Evolutionary conservation across 2,888 invertebrate genomes (phyloP), one percentile per base, ranked within the genome.

Genomic region (Ennomos quercinarius): DNA sequence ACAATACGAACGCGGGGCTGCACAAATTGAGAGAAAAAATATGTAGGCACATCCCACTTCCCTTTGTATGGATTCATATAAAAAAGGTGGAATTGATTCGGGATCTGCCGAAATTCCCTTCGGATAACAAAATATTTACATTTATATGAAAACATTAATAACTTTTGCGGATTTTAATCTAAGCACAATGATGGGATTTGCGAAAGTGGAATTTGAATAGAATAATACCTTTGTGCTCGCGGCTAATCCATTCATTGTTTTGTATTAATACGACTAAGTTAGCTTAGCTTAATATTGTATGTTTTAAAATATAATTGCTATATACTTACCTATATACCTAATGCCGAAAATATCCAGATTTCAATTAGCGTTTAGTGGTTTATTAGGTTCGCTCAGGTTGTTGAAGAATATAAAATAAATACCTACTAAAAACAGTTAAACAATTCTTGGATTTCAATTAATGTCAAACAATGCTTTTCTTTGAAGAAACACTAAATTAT

Each of bases 91-190:
- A 73, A 83, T 83, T 84, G 83, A 84, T 83, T 77, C 66, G 60
- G 66, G 68, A 73, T 71, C 61, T 55, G 61, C 64, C 74, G 71
- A 77, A 82, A 81, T 77, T 78, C 81, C 81, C 77, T 65, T 63
- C 57, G 77, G 80, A 70, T 75, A 68, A 66, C 76, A 76, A 74
- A 66, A 68, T 81, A 86, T 88, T 86, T 83, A 81, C 84, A 86
- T 86, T 81, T 82, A 81, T 83, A 86, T 84, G 74, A 78, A 73
- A 83, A 82, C 74, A 77, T 78, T 76, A 83, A 86, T 82, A 76
- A 75, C 71, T 71, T 79, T 77, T 60, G 67, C 64, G 67, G 64
- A 68, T 72, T 76, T 73, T 72, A 75, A 77, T 76, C 68, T 73
- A 41, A 63, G 53, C 51, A 72, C 66, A 73, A 73, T 67, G 63